A percentile compares a stretch with the other conserved stretches of the same genome.
Conservation (phyloP, 2,888 invertebrate genomes). For the Buathra laborator region DNA sequence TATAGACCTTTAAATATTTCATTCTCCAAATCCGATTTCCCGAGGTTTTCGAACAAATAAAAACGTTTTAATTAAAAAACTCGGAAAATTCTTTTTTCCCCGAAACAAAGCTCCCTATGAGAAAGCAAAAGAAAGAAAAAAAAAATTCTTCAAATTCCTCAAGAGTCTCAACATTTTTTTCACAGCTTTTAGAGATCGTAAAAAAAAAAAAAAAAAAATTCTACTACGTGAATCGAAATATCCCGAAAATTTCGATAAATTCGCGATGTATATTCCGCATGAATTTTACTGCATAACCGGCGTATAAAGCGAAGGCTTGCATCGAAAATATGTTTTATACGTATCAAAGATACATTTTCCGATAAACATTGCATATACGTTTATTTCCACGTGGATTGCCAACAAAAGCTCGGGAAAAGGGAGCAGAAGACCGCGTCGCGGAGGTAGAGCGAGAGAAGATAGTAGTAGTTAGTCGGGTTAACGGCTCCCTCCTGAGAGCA, state of each 20-base stretch:
- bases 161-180: neutral
- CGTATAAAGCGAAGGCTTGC: neutral
- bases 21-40: too few species aligned
- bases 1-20: too few species aligned
- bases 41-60: too few species aligned
- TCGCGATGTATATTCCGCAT: neutral
- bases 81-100: too few species aligned
- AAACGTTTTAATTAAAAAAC: too few species aligned
- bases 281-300: neutral
- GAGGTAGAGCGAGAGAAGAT: constrained; percentile 66
- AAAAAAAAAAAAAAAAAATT: neutral
- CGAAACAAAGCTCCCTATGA: too few species aligned
- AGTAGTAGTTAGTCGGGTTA: constrained; percentile 77
- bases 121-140: neutral
- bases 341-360: neutral
- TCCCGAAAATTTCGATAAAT: neutral
- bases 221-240: neutral
- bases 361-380: neutral
- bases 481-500: constrained; percentile 76
- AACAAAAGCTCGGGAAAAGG: constrained; percentile 33
- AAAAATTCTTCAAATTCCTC: neutral
- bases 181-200: too few species aligned
- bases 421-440: constrained; percentile 42
- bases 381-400: neutral
- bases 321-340: neutral